phyloP scores from a whole-genome alignment of 2,113 vertebrate genomes.

The Pampusana beccarii region DNA sequence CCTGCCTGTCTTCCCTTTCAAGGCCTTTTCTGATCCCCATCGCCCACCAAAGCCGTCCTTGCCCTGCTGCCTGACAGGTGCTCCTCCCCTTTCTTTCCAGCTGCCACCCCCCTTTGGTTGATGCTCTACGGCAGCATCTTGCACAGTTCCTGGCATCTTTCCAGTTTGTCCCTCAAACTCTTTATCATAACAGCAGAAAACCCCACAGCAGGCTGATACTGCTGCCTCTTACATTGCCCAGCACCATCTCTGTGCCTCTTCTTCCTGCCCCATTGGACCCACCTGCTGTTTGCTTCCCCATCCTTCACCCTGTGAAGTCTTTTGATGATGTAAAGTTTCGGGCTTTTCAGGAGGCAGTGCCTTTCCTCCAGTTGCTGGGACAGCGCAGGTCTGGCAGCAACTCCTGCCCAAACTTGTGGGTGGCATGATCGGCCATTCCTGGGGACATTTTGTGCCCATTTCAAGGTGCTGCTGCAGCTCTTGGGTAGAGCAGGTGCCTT shows the following conservation, averaged over 20 bases:
- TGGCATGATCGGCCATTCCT: neutral
- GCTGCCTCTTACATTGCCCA: neutral
- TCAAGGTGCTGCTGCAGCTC: accelerated
- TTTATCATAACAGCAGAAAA: neutral
- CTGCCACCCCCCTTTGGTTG: neutral
- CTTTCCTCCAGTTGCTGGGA: neutral
- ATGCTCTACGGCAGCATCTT: neutral
- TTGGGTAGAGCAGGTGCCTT: neutral
- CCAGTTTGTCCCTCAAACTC: neutral
- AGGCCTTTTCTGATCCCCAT: neutral
- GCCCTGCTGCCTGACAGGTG: neutral
- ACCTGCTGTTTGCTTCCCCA: neutral
- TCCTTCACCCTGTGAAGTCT: neutral
- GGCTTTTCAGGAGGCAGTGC: neutral
- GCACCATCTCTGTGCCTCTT: neutral
- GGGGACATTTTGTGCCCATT: neutral
- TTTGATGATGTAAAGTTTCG: neutral
- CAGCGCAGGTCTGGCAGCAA: neutral
- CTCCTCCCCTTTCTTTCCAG: neutral
- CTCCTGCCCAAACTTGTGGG: accelerated
- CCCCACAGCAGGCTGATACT: neutral
- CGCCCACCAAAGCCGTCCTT: neutral
- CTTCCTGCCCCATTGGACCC: neutral
- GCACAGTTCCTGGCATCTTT: neutral
- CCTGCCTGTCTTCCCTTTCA: neutral